Base-by-base conservation (phyloP, 2,113 vertebrate genomes). In the Megaleporinus macrocephalus region DNA sequence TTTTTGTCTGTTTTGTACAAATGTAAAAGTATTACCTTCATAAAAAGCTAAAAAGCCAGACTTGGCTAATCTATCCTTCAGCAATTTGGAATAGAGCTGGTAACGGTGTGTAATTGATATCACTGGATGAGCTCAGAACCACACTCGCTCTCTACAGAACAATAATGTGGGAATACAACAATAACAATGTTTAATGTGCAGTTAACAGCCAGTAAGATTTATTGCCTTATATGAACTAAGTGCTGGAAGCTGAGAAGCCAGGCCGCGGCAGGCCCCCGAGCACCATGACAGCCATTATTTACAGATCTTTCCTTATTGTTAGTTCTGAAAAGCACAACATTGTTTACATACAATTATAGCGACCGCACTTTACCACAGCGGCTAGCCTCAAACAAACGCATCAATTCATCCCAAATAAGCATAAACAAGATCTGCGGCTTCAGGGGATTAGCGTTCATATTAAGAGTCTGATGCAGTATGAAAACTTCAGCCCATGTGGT, bases 131-230 rank as follows among this genome's bases (percentile, higher is more conserved):
- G 61, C 63, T 79, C 63, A 76, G 57, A 26, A 53, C 59, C 49
- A 47, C 53, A 26, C 29, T 62, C 36, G 69, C 69, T 74, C 44
- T 65, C 70, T 66, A 65, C 44, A 76, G 44, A 80, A 62, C 72
- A 49, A 72, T 36, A 62, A 72, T 47, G 51, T 55, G 66, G 62
- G 30, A 73, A 57, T 57, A 73, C 47, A 78, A 73, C 75, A 71
- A 55, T 1, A 15, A 36, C 20, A 61, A 22, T 59, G 59, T 47
- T 80, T 80, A 80, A 72, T 72, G 78, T 65, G 70, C 79, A 61
- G 47, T 82, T 61, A 76, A 76, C 63, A 76, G 57, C 57, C 24
- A 70, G 49, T 76, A 76, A 49, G 29, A 36, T 30, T 44, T 51
- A 76, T 41, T 57, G 49, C 49, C 51, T 41, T 29, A 27, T 30